These are phyloP conservation scores for Thunnus thynnus DNA, from an alignment of 2,113 vertebrate genomes.

Conservation along the genomic window DNA sequence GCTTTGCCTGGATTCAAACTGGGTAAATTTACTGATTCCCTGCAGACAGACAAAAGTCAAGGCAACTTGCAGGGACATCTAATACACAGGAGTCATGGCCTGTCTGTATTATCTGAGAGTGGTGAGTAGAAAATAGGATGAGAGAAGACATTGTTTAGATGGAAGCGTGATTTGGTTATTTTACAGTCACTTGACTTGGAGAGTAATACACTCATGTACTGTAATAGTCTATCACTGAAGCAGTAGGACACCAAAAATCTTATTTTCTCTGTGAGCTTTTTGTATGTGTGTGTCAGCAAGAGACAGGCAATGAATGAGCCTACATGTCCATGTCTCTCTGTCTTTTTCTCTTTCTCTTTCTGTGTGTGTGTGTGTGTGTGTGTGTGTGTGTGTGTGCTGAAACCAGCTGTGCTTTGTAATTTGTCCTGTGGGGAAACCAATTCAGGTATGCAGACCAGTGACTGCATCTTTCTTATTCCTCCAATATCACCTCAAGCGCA, in stretches of 20 bases:
- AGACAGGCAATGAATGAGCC: background rate
- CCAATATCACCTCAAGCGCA: background rate
- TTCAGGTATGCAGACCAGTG: constrained; percentile 1
- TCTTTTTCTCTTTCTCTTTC: too few species aligned
- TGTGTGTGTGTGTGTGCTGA: constrained; percentile 27
- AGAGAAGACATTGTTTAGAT: constrained; percentile 38
- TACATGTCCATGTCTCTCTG: background rate
- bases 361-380: background rate
- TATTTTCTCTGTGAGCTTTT: constrained; percentile 29
- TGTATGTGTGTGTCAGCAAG: background rate
- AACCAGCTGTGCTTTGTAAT: constrained; percentile 27
- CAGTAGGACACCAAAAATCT: constrained; percentile 27
- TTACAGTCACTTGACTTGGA: constrained; percentile 52
- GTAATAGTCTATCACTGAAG: constrained; percentile 47
- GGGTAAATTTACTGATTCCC: constrained; percentile 40
- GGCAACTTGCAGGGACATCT: constrained; percentile 19
- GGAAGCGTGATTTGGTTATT: constrained; percentile 46
- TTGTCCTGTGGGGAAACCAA: constrained; percentile 21
- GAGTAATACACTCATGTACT: constrained; percentile 24
- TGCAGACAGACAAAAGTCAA: constrained; percentile 10
- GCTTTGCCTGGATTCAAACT: constrained; percentile 23
- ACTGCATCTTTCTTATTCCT: constrained; percentile 8
- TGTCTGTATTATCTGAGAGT: constrained; percentile 19
- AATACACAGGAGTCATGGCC: constrained; percentile 28
- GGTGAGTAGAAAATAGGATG: constrained; percentile 20